Evolutionary conservation across 2,888 invertebrate genomes (phyloP).

Genomic region (Blastobasis lacticolella): DNA sequence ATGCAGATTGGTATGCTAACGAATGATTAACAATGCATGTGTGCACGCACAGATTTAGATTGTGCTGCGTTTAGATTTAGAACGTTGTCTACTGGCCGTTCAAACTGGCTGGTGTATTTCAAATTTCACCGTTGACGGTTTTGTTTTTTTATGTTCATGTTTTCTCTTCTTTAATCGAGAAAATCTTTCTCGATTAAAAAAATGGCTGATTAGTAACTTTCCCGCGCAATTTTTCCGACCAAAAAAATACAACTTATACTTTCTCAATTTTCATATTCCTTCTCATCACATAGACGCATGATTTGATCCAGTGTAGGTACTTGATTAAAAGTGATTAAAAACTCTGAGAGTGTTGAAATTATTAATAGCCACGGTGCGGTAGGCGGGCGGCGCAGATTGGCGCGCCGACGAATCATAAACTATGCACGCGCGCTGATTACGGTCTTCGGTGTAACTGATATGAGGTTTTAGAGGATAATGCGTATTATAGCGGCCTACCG

Average conservation of each 20-base stretch:
- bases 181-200: too few relatives aligned
- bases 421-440: neutral
- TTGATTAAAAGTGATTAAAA: neutral
- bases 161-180: too few relatives aligned
- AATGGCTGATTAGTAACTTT: too few relatives aligned
- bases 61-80: conserved; percentile 7
- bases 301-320: too few relatives aligned
- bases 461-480: too few relatives aligned
- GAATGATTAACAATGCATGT: conserved; percentile 68
- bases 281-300: too few relatives aligned
- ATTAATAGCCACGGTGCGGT: neutral
- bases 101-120: neutral
- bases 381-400: neutral
- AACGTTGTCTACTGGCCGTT: neutral
- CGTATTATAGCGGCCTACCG: too few relatives aligned
- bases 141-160: too few relatives aligned
- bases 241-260: too few relatives aligned
- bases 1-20: conserved; percentile 71
- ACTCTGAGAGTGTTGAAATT: neutral
- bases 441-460: neutral
- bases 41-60: conserved; percentile 32
- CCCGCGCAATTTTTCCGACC: too few relatives aligned
- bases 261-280: too few relatives aligned
- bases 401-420: neutral
- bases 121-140: too few relatives aligned